These are phyloP conservation scores for Dasyornis broadbenti DNA, from an alignment of 2,113 vertebrate genomes.

Conservation along the genomic window DNA sequence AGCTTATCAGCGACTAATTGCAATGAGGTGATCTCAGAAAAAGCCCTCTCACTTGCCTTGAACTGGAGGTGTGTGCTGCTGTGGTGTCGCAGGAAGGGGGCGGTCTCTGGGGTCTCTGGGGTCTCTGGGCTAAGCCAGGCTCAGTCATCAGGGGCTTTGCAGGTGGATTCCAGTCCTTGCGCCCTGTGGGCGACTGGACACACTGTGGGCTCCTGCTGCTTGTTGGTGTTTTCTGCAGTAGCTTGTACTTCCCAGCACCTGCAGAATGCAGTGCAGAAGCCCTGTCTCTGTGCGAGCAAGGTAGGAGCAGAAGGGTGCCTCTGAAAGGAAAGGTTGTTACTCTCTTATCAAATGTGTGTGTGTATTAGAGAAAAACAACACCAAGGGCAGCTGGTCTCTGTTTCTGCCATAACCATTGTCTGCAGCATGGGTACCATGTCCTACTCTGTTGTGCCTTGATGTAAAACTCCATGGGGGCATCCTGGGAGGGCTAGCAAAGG, in stretches of 20 bases:
- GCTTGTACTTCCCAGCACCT: not conserved
- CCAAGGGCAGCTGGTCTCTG: not conserved
- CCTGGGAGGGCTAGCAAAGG: not conserved
- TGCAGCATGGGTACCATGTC: not conserved
- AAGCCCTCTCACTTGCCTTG: not conserved
- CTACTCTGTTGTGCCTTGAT: accelerated
- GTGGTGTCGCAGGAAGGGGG: not conserved
- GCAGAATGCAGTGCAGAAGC: not conserved
- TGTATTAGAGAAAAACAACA: not conserved
- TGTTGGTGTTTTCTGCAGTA: not conserved
- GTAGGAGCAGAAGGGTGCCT: not conserved
- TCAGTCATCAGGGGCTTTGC: not conserved
- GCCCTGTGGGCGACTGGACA: not conserved
- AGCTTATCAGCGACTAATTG: not conserved
- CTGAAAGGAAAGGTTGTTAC: not conserved
- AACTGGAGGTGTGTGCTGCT: not conserved
- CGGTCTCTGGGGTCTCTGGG: not conserved
- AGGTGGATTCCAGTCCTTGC: not conserved
- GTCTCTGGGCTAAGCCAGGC: not conserved
- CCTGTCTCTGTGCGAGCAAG: not conserved
- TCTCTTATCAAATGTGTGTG: not conserved
- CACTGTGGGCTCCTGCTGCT: not conserved
- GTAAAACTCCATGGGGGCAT: not conserved
- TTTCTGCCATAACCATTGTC: not conserved
- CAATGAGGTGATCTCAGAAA: not conserved